phyloP scores from a whole-genome alignment of 2,113 vertebrate genomes.

The Scomber scombrus region DNA sequence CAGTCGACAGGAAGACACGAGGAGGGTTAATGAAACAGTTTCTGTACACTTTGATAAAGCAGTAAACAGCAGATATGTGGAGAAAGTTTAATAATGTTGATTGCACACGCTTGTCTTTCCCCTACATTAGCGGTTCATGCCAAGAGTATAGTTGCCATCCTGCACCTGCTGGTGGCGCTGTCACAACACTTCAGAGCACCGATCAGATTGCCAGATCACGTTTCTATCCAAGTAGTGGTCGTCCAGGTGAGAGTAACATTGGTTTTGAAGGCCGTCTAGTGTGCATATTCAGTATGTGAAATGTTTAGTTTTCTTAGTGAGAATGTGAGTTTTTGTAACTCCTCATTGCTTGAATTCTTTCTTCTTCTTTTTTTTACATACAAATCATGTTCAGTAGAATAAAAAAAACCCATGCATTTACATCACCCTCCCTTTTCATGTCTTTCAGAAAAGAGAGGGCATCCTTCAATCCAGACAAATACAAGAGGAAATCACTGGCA shows the following conservation, averaged over 20 bases:
- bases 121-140: conserved; percentile 91
- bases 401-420: background rate
- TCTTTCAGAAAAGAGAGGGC: conserved; percentile 95
- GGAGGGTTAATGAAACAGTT: too few relatives aligned
- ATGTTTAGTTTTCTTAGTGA: background rate
- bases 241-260: conserved; percentile 89
- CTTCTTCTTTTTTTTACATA: background rate
- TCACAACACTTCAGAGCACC: conserved; percentile 98
- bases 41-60: background rate
- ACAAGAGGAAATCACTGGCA: conserved; percentile 98
- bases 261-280: background rate
- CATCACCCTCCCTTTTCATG: background rate
- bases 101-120: background rate
- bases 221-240: conserved; percentile 97
- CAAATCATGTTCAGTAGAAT: background rate
- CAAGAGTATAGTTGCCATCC: conserved; percentile 96
- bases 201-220: conserved; percentile 96
- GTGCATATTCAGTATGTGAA: background rate
- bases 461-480: conserved; percentile 98
- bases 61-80: background rate
- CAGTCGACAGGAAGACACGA: too few relatives aligned
- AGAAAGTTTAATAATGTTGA: background rate
- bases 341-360: conserved; percentile 2
- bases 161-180: conserved; percentile 95
- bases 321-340: background rate